phyloP scores from a whole-genome alignment of 2,797 vertebrate genomes.

The Pelochelys cantorii region DNA sequence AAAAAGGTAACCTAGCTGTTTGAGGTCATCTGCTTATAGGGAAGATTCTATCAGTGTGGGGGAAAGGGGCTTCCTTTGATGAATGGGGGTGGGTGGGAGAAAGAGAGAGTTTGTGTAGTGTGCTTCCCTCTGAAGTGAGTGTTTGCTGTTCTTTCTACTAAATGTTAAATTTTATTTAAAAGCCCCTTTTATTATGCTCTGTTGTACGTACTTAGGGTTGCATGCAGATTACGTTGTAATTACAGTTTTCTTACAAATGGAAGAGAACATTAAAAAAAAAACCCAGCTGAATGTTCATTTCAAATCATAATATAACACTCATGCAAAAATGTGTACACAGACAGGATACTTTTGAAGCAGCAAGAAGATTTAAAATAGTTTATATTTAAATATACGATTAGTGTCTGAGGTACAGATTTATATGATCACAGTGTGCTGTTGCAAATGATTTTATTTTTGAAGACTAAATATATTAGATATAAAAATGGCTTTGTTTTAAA shows the following conservation, averaged over 20 bases:
- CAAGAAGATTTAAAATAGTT: not conserved
- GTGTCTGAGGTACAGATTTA: not conserved
- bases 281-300: not conserved
- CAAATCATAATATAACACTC: not conserved
- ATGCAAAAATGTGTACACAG: not conserved
- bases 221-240: not conserved
- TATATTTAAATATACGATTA: accelerated
- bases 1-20: slow-evolving; percentile 49
- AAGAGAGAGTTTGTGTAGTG: not conserved
- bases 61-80: slow-evolving; percentile 1
- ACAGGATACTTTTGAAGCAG: not conserved
- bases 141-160: not conserved
- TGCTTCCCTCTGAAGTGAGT: not conserved
- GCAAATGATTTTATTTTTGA: not conserved
- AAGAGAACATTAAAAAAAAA: not conserved
- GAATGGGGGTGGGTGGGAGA: not conserved
- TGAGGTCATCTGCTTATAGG: slow-evolving; percentile 52
- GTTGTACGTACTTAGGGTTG: not conserved
- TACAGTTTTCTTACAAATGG: not conserved
- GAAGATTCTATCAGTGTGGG: slow-evolving; percentile 30
- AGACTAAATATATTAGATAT: not conserved
- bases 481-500: not conserved
- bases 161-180: not conserved
- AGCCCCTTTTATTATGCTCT: not conserved
- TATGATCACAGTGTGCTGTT: not conserved